These are phyloP conservation scores for Stenolophus ochropezus DNA, from an alignment of 2,888 invertebrate genomes.

Conservation along the genomic window DNA sequence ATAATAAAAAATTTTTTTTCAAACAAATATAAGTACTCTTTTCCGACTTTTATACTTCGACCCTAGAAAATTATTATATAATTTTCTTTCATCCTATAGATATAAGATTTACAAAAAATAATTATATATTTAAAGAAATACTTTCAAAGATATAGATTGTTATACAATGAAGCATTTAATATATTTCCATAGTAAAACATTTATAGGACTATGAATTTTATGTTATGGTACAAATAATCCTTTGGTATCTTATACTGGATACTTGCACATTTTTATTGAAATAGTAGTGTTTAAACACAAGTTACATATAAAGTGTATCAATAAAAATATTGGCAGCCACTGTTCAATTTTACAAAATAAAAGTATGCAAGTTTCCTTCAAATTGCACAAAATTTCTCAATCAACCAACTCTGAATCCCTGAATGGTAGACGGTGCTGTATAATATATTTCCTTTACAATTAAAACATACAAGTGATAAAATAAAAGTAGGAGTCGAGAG, in stretches of 20 bases:
- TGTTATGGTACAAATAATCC: slow-evolving; percentile 29
- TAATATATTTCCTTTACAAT: slow-evolving; percentile 22
- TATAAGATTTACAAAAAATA: slow-evolving; percentile 11
- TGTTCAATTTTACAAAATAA: slow-evolving; percentile 4
- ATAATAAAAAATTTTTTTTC: not conserved
- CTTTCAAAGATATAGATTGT: slow-evolving; percentile 11
- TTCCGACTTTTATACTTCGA: slow-evolving; percentile 6
- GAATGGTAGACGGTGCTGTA: slow-evolving; percentile 44
- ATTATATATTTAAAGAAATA: slow-evolving; percentile 24
- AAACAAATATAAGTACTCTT: slow-evolving; percentile 27
- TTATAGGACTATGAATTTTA: slow-evolving; percentile 24
- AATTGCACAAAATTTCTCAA: slow-evolving; percentile 37
- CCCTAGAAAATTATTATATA: slow-evolving; percentile 23
- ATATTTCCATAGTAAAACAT: slow-evolving; percentile 27
- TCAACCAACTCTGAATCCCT: slow-evolving; percentile 28
- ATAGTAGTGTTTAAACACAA: not conserved
- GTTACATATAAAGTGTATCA: not conserved
- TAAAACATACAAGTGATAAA: slow-evolving; percentile 33
- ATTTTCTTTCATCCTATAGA: slow-evolving; percentile 8
- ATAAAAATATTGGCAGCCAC: slow-evolving; percentile 3
- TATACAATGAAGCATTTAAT: slow-evolving; percentile 34
- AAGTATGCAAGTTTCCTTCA: slow-evolving; percentile 28
- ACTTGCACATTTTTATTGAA: slow-evolving; percentile 36
- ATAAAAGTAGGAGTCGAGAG: slow-evolving; percentile 1
- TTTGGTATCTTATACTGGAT: slow-evolving; percentile 17